Base-by-base conservation (phyloP, 2,113 vertebrate species). In the Alligator sinensis region DNA sequence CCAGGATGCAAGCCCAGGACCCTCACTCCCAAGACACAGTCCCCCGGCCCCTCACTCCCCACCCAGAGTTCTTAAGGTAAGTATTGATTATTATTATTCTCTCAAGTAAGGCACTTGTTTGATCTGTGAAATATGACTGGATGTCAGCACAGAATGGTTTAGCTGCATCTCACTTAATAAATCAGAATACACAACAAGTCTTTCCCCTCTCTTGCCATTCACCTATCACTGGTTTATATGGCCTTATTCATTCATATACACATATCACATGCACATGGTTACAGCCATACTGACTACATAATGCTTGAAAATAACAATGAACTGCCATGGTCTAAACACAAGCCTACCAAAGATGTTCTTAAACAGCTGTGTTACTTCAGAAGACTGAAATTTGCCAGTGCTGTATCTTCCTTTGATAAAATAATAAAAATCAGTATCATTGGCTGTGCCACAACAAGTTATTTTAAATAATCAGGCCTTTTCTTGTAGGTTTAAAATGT, bases 231-330 rank as follows among this genome's bases (percentile, higher is more conserved):
- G 30, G 19, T 68, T 68, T 13, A 61, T 12, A 61, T 10, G 9
- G 17, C 30, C 28, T 1, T 4, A 82, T 6, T 0, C 24, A 28
- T 9, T 47, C 3, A 19, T 4, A 60, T 12, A 34, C 4, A 38
- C 3, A 63, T 22, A 63, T 30, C 38, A 77, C 13, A 74, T 4
- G 5, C 47, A 54, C 38, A n/a, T 7, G 22, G 16, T 34, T 10
- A 30, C 16, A 70, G 10, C 70, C 64, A 1, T 8, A 28, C 24
- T 10, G 15, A 77, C 54, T 1, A 2, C 4, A 38, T 1, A 10
- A 8, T 11, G 10, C 9, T 82, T 87, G 54, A 77, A 61, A 91
- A 75, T 70, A 11, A 34, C 72, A 74, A 7, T 34, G 18, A 34
- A 5, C 28, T 34, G 9, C n/a, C 34, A 11, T 34, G n/a, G 68